phyloP scores from a whole-genome alignment of 2,113 vertebrate genomes.

The Archocentrus centrarchus region DNA sequence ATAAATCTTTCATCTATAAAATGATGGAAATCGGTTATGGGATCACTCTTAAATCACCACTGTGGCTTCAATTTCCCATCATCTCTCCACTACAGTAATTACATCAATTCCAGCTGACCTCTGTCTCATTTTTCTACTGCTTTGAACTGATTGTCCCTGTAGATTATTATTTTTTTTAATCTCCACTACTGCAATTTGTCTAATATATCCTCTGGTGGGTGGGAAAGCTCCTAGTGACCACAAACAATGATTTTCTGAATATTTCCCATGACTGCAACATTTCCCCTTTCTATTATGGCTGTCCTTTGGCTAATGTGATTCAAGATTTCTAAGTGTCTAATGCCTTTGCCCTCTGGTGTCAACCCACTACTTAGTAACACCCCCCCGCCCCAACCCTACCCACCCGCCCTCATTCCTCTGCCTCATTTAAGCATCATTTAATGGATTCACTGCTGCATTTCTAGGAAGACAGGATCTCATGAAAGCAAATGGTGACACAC shows the following conservation, averaged over 20 bases:
- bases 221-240: slow-evolving; percentile 49
- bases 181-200: slow-evolving; percentile 22
- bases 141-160: slow-evolving; percentile 38
- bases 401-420: slow-evolving; percentile 5
- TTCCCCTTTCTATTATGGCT: slow-evolving; percentile 61
- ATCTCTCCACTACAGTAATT: slow-evolving; percentile 6
- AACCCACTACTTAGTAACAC: slow-evolving; percentile 63
- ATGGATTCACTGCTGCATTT: slow-evolving; percentile 20
- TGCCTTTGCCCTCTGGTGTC: slow-evolving; percentile 78
- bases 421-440: slow-evolving; percentile 41
- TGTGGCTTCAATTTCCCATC: not conserved
- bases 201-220: slow-evolving; percentile 29
- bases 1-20: not conserved
- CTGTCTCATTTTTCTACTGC: slow-evolving; percentile 6
- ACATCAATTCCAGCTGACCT: not conserved
- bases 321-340: slow-evolving; percentile 65
- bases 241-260: slow-evolving; percentile 59
- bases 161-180: slow-evolving; percentile 34
- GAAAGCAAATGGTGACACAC: slow-evolving; percentile 31
- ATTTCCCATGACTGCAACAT: slow-evolving; percentile 68
- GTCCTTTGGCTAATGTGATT: slow-evolving; percentile 65
- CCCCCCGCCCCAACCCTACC: not conserved
- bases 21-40: not conserved
- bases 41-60: not conserved
- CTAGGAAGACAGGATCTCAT: not conserved